Evolutionary conservation across 1,140 invertebrate genomes (phyloP).

Genomic region (Melanaphis sacchari): DNA sequence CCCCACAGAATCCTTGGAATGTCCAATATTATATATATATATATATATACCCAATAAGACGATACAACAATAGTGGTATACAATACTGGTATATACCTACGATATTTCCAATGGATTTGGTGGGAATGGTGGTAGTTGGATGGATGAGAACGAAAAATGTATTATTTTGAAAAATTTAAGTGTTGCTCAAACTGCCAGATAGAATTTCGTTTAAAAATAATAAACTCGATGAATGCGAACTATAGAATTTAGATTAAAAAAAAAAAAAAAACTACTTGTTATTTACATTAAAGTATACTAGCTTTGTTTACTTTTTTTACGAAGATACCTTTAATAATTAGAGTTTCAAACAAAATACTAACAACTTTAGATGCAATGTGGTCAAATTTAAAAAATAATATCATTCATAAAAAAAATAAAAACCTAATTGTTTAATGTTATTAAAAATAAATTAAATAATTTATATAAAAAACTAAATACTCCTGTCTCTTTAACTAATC

Average conservation of each 20-base stretch:
- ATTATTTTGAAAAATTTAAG: background rate
- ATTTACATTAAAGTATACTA: background rate
- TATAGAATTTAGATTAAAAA: background rate
- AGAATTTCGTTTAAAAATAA: background rate
- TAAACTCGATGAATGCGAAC: background rate
- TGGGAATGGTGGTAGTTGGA: background rate
- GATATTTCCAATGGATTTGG: background rate
- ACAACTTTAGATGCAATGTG: background rate
- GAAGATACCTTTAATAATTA: background rate
- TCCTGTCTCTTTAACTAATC: too few species aligned
- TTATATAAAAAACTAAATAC: too few species aligned
- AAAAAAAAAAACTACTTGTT: background rate
- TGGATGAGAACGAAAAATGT: background rate
- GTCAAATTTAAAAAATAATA: background rate
- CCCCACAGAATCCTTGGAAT: background rate
- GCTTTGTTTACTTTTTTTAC: too few species aligned
- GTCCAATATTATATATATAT: background rate
- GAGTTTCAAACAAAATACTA: background rate
- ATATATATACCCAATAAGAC: background rate
- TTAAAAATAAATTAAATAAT: too few species aligned
- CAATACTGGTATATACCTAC: background rate
- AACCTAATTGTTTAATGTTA: too few species aligned
- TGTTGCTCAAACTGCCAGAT: background rate
- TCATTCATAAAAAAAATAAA: background rate
- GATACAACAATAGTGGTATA: background rate